These are phyloP conservation scores for Drosophila borborema DNA, from an alignment of 2,888 invertebrate genomes.

Conservation along the genomic window DNA sequence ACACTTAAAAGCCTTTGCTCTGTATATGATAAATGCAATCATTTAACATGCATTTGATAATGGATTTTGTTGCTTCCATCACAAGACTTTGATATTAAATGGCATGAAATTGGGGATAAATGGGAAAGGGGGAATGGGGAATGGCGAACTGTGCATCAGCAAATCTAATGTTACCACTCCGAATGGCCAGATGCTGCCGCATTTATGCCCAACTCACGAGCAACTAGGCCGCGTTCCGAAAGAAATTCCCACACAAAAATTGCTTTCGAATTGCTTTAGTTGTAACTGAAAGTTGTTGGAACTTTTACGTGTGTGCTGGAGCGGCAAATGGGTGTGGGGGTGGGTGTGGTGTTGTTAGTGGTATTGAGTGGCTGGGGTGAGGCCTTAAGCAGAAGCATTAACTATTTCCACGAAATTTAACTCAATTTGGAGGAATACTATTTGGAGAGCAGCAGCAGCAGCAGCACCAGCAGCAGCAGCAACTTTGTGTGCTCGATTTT, in stretches of 20 bases:
- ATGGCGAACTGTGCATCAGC: not conserved
- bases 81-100: slow-evolving; percentile 1
- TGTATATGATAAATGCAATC: not conserved
- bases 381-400: slow-evolving; percentile 22
- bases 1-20: not conserved
- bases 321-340: not conserved
- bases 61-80: not conserved
- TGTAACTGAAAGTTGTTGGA: slow-evolving; percentile 44
- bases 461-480: slow-evolving; percentile 13
- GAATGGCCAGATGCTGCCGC: slow-evolving; percentile 3
- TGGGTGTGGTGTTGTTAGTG: not conserved
- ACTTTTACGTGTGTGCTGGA: slow-evolving; percentile 4
- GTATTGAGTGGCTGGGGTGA: not conserved
- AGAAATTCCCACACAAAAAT: slow-evolving; percentile 23
- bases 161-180: slow-evolving; percentile 7
- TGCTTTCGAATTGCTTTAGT: slow-evolving; percentile 60
- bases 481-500: slow-evolving; percentile 24
- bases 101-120: not conserved
- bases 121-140: not conserved
- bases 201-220: not conserved
- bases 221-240: slow-evolving; percentile 10
- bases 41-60: not conserved
- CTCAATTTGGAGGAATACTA: slow-evolving; percentile 47
- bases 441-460: slow-evolving; percentile 33
- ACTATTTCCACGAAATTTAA: slow-evolving; percentile 46